phyloP scores from a whole-genome alignment of 2,888 invertebrate genomes.

The Pseudolycoriella hygida region DNA sequence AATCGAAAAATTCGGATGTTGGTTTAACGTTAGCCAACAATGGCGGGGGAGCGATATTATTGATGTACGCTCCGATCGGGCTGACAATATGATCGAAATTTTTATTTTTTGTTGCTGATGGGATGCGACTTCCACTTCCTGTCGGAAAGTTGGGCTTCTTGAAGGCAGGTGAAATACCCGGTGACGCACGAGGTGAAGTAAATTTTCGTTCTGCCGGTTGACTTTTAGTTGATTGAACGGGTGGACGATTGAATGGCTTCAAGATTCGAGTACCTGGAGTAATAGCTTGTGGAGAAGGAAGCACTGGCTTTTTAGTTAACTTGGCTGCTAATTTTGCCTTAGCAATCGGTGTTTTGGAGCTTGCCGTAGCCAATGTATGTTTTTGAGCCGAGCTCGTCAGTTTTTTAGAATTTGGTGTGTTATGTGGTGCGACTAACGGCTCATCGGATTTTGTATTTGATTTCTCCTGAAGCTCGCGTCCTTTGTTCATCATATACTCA shows the following conservation, averaged over 20 bases:
- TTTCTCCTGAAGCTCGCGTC: constrained; percentile 1
- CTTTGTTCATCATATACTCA: constrained; percentile 6
- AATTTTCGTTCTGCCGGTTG: no score
- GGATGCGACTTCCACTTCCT: no score
- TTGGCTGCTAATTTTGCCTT: background rate
- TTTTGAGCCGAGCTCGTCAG: no score
- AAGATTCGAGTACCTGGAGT: background rate
- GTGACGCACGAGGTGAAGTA: background rate
- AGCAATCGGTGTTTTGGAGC: background rate
- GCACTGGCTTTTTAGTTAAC: background rate
- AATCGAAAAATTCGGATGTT: constrained; percentile 7
- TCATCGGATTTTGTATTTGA: background rate
- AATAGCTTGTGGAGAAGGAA: background rate
- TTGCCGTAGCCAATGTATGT: background rate
- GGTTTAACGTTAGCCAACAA: constrained; percentile 21
- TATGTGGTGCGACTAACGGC: background rate
- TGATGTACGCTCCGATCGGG: constrained; percentile 28
- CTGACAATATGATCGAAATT: constrained; percentile 24
- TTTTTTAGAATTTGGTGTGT: background rate
- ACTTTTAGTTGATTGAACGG: background rate
- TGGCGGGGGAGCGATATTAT: constrained; percentile 25
- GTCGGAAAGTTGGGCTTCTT: background rate
- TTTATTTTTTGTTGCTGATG: constrained; percentile 4
- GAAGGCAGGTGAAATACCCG: background rate
- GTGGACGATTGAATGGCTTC: constrained; percentile 1